Evolutionary conservation across 2,797 vertebrate species (phyloP), one percentile per base, ranked within the genome.

Genomic region (Myotis findleyi): DNA sequence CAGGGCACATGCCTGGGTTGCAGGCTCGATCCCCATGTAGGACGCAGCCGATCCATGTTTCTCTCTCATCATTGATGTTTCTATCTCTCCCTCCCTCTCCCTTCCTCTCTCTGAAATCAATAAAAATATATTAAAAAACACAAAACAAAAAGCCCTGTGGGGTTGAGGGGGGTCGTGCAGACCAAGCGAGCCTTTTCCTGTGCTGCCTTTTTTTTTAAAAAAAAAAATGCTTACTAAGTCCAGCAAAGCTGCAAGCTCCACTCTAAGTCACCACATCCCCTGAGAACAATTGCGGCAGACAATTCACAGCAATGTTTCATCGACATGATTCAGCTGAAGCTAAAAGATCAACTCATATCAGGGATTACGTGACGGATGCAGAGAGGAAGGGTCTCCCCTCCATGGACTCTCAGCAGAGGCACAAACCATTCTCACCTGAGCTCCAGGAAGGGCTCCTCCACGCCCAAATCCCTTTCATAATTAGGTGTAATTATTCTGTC

Each of bases 401-500:
- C 18, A 6, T 6, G 57, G 77, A 81, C 20, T 75, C 38, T 27
- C 41, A 69, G 62, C 21, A 77, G 76, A 69, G 55, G 81, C 4
- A 79, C 44, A 68, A 4, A 36, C 9, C 66, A 2, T 82, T 82
- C 51, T 94, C 18, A n/a, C 21, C 38, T 72, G 36, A n/a, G 57
- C 7, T 75, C 62, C 44, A 23, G 76, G 83, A 69, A 55, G 53
- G 44, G 71, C 9, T 76, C 80, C 69, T 91, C 38, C 7, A 23
- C 2, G 23, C 44, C 73, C 64, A 88, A 91, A 72, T 86, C 64
- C 87, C 62, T 76, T 76, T 79, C 49, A 36, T 71, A 85, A 85
- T 89, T 49, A 89, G 62, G 17, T 76, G 21, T 86, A 72, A 94
- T 95, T 89, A 93, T 89, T 86, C 25, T 41, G 69, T 90, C 84